Evolutionary conservation across 2,113 vertebrate species (phyloP).

Genomic region (Pygoscelis antarcticus): DNA sequence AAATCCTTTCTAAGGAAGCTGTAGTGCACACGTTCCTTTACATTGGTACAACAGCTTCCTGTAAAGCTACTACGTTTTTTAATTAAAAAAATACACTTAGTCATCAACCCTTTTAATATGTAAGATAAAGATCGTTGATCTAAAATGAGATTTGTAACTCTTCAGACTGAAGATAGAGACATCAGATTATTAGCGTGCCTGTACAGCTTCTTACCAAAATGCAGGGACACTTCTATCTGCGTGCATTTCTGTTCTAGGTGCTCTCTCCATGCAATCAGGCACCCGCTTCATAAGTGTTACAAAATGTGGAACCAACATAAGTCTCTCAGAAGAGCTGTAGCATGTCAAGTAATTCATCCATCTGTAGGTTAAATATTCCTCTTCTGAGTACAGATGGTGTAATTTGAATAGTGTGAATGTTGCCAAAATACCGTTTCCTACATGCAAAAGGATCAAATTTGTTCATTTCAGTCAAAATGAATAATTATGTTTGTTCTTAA

Average conservation of each 20-base stretch:
- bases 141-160: neutral
- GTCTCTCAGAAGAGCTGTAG: neutral
- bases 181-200: neutral
- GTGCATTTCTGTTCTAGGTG: neutral
- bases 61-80: neutral
- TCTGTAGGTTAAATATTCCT: neutral
- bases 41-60: neutral
- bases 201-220: neutral
- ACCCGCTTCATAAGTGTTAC: rapidly evolving
- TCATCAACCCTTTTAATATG: neutral
- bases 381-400: neutral
- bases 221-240: neutral
- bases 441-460: neutral
- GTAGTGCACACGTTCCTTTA: neutral
- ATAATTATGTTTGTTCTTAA: neutral
- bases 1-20: neutral
- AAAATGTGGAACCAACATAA: rapidly evolving
- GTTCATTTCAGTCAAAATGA: neutral
- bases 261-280: neutral
- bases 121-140: neutral
- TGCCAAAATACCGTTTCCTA: neutral
- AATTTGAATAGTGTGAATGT: neutral
- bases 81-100: neutral
- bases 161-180: neutral
- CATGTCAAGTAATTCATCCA: neutral